Conservation (phyloP, 1,140 invertebrate species). For the Probaryconus sp. region DNA sequence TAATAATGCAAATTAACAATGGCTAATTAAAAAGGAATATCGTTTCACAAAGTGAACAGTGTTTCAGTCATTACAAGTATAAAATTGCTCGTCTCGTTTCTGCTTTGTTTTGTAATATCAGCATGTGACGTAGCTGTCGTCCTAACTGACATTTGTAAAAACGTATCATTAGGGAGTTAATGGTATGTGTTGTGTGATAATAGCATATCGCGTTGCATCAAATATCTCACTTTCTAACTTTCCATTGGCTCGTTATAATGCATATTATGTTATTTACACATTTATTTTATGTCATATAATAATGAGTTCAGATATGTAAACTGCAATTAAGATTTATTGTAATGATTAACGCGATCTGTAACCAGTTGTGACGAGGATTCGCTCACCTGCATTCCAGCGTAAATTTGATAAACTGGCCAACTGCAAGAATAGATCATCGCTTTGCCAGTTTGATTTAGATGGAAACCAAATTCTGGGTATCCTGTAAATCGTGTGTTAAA, state of each 20-base stretch:
- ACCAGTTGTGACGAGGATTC: constrained; percentile 1
- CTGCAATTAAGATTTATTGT: constrained; percentile 7
- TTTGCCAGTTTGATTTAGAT: constrained; percentile 91
- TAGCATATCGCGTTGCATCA: constrained; percentile 24
- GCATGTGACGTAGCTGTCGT: background rate
- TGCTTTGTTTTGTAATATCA: background rate
- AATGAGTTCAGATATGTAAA: constrained; percentile 1
- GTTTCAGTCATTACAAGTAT: too few species aligned
- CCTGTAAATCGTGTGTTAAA: too few species aligned
- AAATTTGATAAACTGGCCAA: constrained; percentile 97
- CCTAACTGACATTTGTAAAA: constrained; percentile 20
- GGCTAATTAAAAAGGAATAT: too few species aligned
- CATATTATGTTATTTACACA: constrained; percentile 26
- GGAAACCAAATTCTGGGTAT: constrained; percentile 93
- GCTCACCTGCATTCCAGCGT: constrained; percentile 87
- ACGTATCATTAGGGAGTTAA: constrained; percentile 32
- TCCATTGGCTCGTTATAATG: constrained; percentile 51
- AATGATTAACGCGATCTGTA: background rate
- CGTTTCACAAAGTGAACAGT: too few species aligned
- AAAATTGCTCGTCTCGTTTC: too few species aligned
- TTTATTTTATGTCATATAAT: constrained; percentile 45
- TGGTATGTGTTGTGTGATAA: constrained; percentile 37
- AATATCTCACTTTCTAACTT: constrained; percentile 63
- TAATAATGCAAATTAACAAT: too few species aligned
- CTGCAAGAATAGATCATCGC: constrained; percentile 98